Percentiles rank a stretch among this genome's conserved stretches.
These are phyloP conservation scores for Steinernema hermaphroditum DNA, from an alignment of 2,888 invertebrate species.

Conservation along the genomic window DNA sequence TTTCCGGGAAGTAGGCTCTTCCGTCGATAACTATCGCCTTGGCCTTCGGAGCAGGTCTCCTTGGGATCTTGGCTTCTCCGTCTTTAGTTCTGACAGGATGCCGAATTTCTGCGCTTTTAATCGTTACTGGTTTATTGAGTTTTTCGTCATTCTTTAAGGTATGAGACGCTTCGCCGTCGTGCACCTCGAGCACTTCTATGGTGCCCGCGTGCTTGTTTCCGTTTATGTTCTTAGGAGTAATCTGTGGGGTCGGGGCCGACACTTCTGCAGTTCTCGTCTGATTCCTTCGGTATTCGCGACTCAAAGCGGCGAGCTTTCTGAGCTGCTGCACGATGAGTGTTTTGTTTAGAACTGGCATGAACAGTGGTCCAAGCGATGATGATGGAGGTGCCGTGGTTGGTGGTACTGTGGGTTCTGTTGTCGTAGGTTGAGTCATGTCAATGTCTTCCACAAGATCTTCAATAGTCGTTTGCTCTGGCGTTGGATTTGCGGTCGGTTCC, in stretches of 20 bases:
- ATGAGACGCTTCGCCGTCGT: slow-evolving; percentile 17
- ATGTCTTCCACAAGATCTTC: background rate
- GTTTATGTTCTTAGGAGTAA: background rate
- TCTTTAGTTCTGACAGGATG: background rate
- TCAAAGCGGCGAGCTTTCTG: slow-evolving; percentile 4
- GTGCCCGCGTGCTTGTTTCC: background rate
- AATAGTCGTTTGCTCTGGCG: background rate
- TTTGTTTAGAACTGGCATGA: slow-evolving; percentile 18
- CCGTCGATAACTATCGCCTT: slow-evolving; percentile 8
- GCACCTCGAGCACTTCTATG: slow-evolving; percentile 12
- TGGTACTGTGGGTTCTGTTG: background rate
- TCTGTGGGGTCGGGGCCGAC: too few species aligned
- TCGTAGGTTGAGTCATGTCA: too few species aligned
- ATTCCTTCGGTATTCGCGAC: slow-evolving; percentile 7
- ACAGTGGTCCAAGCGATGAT: background rate
- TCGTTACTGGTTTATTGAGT: too few species aligned
- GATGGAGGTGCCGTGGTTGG: background rate
- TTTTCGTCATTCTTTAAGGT: background rate
- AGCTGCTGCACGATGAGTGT: slow-evolving; percentile 17
- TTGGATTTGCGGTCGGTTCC: background rate
- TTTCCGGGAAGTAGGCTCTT: background rate
- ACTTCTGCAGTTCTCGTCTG: background rate
- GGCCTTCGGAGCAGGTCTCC: slow-evolving; percentile 10
- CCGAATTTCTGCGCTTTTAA: too few species aligned
- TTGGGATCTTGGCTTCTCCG: background rate